Evolutionary conservation across 53 echinoderm and acorn worm species (phyloP), one percentile per base, ranked within the genome.

Genomic region (Echinarachnius parma): DNA sequence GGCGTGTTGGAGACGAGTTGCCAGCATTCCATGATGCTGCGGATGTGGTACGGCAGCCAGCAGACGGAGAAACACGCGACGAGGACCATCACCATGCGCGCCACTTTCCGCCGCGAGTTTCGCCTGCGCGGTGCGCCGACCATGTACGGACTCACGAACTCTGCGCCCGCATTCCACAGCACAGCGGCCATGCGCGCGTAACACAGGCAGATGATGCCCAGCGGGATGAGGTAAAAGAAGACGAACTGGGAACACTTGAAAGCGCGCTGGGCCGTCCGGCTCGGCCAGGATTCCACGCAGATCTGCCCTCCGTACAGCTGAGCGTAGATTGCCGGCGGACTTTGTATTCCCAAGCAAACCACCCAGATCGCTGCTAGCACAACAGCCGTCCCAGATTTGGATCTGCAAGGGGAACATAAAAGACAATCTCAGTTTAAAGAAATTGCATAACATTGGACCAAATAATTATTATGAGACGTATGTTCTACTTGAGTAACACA

Each of bases 151-250:
- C 81, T 81, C 34, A 83, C 67, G 60, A 86, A 86, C 25, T 87
- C 87, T 3, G 77, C 71, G 29, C 92, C 86, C 1, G 86, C 75
- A 48, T 84, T 79, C 82, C 82, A 83, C 8, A 96, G 74, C 21
- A 87, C 75, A 18, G 74, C 75, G 30, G 96, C 96, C 91, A 91
- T 96, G 19, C 81, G 79, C 16, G 82, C 79, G 46, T 96, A 96
- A 44, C 91, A 96, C 2, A 82, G 68, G 59, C 77, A 66, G 58
- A 96, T 87, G 30, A 90, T 72, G 15, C 60, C 35, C 18, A 91
- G 74, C 5, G 96, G 96, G 15, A 85, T 10, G 31, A 84, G 35
- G 85, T 96, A 96, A 74, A 96, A 96, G 61, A 88, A 42, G 22
- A 82, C 66, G 31, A 84, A 69, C 61, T 78, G 84, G 21, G 67